phyloP scores from a whole-genome alignment of 2,797 vertebrate species.

The Parotocinclus haroldoi region DNA sequence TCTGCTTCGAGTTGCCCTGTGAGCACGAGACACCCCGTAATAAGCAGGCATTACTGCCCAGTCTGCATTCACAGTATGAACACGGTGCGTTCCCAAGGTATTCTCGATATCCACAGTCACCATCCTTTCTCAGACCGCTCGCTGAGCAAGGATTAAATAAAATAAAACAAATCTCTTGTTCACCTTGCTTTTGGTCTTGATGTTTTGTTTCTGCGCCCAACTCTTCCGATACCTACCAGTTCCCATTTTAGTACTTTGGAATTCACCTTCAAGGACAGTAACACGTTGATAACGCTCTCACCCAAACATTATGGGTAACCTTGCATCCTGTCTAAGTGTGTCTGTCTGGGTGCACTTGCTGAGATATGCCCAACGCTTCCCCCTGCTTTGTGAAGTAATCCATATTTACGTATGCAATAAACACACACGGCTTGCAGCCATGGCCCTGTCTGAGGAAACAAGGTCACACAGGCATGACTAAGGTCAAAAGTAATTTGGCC shows the following conservation, averaged over 20 bases:
- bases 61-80: too few species aligned
- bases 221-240: neutral
- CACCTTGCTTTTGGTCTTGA: too few species aligned
- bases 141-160: too few species aligned
- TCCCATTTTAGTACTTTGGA: neutral
- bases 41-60: too few species aligned
- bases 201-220: neutral
- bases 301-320: neutral
- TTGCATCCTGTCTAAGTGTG: slow-evolving; percentile 13
- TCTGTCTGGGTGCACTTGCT: neutral
- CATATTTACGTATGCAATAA: neutral
- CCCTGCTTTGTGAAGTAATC: neutral
- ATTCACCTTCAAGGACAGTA: slow-evolving; percentile 25
- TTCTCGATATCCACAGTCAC: too few species aligned
- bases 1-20: too few species aligned
- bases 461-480: too few species aligned
- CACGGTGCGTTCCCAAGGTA: too few species aligned
- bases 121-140: too few species aligned
- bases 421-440: neutral
- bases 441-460: too few species aligned
- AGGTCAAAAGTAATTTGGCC: neutral
- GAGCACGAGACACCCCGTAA: too few species aligned
- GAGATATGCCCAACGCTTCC: neutral
- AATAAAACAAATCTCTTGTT: too few species aligned
- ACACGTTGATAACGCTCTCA: slow-evolving; percentile 16